Evolutionary conservation across 1,140 invertebrate species (phyloP).

Genomic region (Teleogryllus occipitalis): DNA sequence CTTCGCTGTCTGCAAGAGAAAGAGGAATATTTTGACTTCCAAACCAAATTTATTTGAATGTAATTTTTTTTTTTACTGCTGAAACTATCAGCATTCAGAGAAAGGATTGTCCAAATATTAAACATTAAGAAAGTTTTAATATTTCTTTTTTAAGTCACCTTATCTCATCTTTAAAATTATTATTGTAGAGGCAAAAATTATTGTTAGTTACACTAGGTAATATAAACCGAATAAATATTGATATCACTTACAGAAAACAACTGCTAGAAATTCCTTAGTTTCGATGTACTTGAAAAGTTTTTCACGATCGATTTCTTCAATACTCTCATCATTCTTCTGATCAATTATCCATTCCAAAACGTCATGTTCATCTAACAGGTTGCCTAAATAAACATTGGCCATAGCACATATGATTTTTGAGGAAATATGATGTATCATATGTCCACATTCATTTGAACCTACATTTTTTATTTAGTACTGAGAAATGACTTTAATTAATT

Average conservation of each 20-base stretch:
- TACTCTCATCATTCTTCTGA: slow-evolving; percentile 87
- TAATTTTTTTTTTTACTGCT: too few relatives aligned
- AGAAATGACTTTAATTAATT: too few relatives aligned
- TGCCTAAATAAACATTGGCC: slow-evolving; percentile 49
- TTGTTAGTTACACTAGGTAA: not conserved
- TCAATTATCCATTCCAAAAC: slow-evolving; percentile 85
- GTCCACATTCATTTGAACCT: not conserved
- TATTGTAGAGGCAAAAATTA: too few relatives aligned
- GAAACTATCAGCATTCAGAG: too few relatives aligned
- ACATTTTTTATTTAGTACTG: too few relatives aligned
- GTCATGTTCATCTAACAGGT: slow-evolving; percentile 72
- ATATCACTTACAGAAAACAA: slow-evolving; percentile 79
- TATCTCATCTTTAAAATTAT: too few relatives aligned
- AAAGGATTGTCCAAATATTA: too few relatives aligned
- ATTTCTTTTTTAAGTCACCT: too few relatives aligned
- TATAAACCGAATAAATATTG: slow-evolving; percentile 9
- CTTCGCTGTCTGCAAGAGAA: slow-evolving; percentile 60
- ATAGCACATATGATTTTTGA: not conserved
- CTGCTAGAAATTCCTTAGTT: slow-evolving; percentile 84
- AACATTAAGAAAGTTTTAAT: too few relatives aligned
- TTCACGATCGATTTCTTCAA: slow-evolving; percentile 82
- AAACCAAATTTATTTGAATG: too few relatives aligned
- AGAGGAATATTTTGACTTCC: too few relatives aligned
- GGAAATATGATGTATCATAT: not conserved
- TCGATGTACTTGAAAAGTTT: slow-evolving; percentile 78